Base-by-base conservation (phyloP, 2,888 invertebrate genomes). In the Folsomia manolachei region DNA sequence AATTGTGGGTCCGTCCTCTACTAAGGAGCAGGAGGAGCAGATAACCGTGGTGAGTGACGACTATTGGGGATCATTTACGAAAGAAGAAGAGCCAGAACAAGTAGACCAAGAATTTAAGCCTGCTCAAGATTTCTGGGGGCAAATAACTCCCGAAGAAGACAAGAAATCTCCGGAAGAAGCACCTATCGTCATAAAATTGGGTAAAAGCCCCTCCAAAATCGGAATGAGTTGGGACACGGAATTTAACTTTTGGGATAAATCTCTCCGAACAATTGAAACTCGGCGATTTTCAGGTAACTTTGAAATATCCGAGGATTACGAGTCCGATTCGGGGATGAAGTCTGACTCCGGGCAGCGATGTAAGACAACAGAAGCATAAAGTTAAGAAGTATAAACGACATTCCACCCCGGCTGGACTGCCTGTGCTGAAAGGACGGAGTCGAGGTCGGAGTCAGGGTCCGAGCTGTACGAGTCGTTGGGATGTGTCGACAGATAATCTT, bases 241-340 rank as follows among this genome's bases (percentile, higher is more conserved):
- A 67, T 76, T 75, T 65, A 78, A 78, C 70, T 79, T 79, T 69
- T 79, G 79, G 79, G 79, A 79, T 23, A 75, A 75, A 63, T 73
- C 75, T 64, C 68, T 67, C 19, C 66, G 73, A 71, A 73, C 73
- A 14, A 73, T 76, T 70, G 76, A 76, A 63, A 69, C 76, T 7
- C 14, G 75, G 51, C 63, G 78, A 62, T 75, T 78, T 60, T 74
- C 75, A 60, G 72, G 72, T 21, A 78, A 76, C 68, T 78, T 78
- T 56, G 78, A 78, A 75, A 78, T 78, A 56, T 75, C 73, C n/a
- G 76, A 78, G 67, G 75, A 75, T 63, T 78, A 78, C 66, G 78
- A 78, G 56, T 78, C 78, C 4, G 78, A 78, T 52, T 76, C 78
- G 51, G 78, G 78, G 52, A 63, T 75, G 61, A 75, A 75, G 65